Percentiles rank a stretch among this genome's conserved stretches.
Conservation (phyloP, 2,113 vertebrate genomes). For the Psephotus haematonotus region DNA sequence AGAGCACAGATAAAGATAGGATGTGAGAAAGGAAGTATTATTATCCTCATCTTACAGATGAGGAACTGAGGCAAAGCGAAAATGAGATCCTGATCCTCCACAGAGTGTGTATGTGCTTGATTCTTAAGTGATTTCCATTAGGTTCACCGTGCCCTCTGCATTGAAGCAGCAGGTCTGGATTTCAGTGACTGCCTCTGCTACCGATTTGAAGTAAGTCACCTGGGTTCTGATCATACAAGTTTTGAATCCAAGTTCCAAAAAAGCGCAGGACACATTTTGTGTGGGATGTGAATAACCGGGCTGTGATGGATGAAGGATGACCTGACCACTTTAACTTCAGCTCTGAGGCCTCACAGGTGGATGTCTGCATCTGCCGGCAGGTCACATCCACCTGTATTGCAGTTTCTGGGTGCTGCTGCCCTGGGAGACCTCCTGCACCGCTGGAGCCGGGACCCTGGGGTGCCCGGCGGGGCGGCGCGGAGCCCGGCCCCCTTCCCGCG, state of each 20-base stretch:
- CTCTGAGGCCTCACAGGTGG: background rate
- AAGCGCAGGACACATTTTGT: background rate
- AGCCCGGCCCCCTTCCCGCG: background rate
- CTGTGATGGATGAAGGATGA: background rate
- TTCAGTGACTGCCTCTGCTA: background rate
- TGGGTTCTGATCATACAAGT: background rate
- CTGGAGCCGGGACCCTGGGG: background rate
- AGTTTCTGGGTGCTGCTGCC: background rate
- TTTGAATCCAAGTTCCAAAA: background rate
- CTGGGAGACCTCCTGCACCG: background rate
- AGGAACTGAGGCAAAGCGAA: conserved; percentile 11
- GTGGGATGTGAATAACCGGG: background rate
- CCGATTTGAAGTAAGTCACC: background rate
- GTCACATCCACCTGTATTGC: background rate
- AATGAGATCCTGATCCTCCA: background rate
- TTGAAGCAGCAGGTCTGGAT: background rate
- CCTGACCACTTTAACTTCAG: background rate
- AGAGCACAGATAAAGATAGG: background rate
- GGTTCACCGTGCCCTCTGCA: background rate
- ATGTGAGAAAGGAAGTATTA: conserved; percentile 10
- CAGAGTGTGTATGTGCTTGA: background rate
- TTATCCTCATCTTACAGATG: background rate
- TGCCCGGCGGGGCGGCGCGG: background rate
- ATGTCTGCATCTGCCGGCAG: background rate
- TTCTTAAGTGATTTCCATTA: background rate